Evolutionary conservation across 1,140 invertebrate species (phyloP).

Genomic region (Heliconius himera): DNA sequence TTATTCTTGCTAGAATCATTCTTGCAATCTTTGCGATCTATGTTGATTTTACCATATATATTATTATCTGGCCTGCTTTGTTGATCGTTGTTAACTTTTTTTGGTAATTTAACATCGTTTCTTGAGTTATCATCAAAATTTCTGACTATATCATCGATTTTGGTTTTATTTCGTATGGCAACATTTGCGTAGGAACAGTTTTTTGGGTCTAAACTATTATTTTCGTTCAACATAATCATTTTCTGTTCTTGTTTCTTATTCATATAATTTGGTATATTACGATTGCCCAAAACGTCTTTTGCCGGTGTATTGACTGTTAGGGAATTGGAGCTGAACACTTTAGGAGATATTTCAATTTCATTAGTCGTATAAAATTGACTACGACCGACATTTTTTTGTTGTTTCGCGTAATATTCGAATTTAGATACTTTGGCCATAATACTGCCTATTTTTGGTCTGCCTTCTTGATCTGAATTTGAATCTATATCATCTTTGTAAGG

Average conservation of each 20-base stretch:
- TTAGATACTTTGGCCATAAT: conserved; percentile 84
- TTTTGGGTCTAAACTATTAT: conserved; percentile 66
- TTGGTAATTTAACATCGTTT: conserved; percentile 55
- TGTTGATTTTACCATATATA: conserved; percentile 68
- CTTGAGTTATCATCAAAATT: conserved; percentile 67
- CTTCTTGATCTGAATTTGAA: conserved; percentile 68
- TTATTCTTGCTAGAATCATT: conserved; percentile 27
- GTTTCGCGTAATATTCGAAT: conserved; percentile 84
- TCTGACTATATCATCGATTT: conserved; percentile 75
- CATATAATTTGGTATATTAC: conserved; percentile 82
- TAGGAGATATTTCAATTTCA: conserved; percentile 84
- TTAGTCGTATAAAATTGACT: conserved; percentile 67
- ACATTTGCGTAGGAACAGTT: conserved; percentile 77
- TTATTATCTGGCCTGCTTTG: conserved; percentile 53
- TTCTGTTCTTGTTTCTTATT: conserved; percentile 71
- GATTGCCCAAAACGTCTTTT: conserved; percentile 87
- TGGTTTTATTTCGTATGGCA: conserved; percentile 67
- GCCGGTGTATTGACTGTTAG: conserved; percentile 90
- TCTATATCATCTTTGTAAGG: conserved; percentile 72
- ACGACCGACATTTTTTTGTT: conserved; percentile 70
- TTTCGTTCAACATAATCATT: conserved; percentile 68
- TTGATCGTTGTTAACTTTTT: conserved; percentile 69
- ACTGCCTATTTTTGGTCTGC: conserved; percentile 70
- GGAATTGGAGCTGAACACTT: conserved; percentile 89
- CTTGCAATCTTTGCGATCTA: conserved; percentile 42